phyloP scores from a whole-genome alignment of 1,140 invertebrate genomes.

The Aphaenogaster ashmeadi region DNA sequence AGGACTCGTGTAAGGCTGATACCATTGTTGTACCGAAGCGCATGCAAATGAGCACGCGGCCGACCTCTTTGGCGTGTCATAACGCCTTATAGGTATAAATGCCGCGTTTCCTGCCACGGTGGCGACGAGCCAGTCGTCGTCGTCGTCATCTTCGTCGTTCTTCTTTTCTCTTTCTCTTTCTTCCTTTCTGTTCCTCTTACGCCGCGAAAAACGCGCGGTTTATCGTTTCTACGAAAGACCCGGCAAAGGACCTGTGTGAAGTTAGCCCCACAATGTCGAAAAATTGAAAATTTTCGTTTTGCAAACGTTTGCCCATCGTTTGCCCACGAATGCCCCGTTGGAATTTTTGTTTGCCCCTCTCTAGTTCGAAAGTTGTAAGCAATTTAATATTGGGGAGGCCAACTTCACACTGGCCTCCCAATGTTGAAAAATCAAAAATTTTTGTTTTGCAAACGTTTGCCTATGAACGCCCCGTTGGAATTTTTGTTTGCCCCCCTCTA shows the following conservation, averaged over 20 bases:
- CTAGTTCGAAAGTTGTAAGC: too few relatives aligned
- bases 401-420: too few relatives aligned
- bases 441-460: too few relatives aligned
- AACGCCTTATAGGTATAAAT: constrained; percentile 77
- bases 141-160: background rate
- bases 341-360: too few relatives aligned
- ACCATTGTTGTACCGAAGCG: constrained; percentile 76
- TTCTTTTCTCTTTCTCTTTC: constrained; percentile 5
- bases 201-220: constrained; percentile 49
- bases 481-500: too few relatives aligned
- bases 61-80: constrained; percentile 74
- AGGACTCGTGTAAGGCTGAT: constrained; percentile 67
- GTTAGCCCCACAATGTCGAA: too few relatives aligned
- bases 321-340: too few relatives aligned
- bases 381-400: too few relatives aligned
- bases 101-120: constrained; percentile 69
- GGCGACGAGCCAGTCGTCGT: constrained; percentile 59
- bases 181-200: background rate
- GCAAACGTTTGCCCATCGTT: too few relatives aligned
- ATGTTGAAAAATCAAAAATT: too few relatives aligned
- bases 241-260: constrained; percentile 64
- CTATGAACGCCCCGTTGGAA: too few relatives aligned
- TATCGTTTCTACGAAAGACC: constrained; percentile 75
- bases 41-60: constrained; percentile 77
- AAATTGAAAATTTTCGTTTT: too few relatives aligned